Base-by-base conservation (phyloP, 1,140 invertebrate genomes). In the Temnothorax nylanderi region DNA sequence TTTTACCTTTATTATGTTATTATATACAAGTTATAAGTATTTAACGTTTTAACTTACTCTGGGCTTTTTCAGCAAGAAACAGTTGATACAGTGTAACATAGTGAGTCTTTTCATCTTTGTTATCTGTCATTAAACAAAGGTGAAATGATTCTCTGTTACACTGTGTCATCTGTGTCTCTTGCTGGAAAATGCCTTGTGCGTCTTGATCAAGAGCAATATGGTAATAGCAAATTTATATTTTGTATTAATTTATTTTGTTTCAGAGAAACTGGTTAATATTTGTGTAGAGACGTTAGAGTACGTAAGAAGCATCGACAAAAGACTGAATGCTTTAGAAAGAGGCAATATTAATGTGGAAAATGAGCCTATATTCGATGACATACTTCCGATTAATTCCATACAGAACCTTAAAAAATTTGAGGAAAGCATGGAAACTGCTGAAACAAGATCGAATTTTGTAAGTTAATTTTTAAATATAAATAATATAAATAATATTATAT, bases 401-500 rank as follows among this genome's bases (percentile, higher is more conserved):
- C 5, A 58, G 10, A 26, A 58, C 2, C 51, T 75, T 16, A 41
- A 58, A 58, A 21, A 26, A 10, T 37, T 75, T 26, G 51, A 75
- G 13, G 51, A 75, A 75, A 58, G 1, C 0, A 10, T 62, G 2
- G 60, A 34, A 34, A 32, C 5, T 21, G 1, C 2, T 56, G 34
- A 75, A 75, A 58, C 18, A 21, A 75, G 1, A 75, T 2, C 5
- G 6, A 41, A 58, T 16, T 75, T 58, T 26, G 34, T 75, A 75
- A 75, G 72, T 41, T 58, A n/a, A 58, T 26, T 75, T 58, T 75
- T 26, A 1, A 41, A 58, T 58, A 41, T 75, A 37, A 72, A 58
- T 74, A 56, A 60, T 26, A 37, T 2, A 6, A 37, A 37, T 44
- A 8, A 69, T n/a, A n/a, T n/a, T n/a, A n/a, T n/a, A n/a, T n/a